Base-by-base conservation (phyloP, 2,113 vertebrate genomes). In the Takifugu bimaculatus region DNA sequence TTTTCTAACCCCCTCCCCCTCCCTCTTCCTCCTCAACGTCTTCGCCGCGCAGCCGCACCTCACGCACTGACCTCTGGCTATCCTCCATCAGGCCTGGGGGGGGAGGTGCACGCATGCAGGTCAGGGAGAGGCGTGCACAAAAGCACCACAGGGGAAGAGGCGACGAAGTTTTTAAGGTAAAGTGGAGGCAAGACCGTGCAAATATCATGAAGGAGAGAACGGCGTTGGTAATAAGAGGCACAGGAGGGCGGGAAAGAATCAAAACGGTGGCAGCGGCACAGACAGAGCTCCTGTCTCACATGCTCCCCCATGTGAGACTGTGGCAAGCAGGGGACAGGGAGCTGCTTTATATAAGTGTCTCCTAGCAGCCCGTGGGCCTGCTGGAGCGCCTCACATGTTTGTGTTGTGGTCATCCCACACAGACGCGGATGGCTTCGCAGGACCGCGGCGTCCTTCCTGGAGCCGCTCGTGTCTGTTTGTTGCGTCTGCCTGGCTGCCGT, bases 271-370 rank as follows among this genome's bases (percentile, higher is more conserved):
- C 64, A 54, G 68, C 49, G 52, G 70, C 60, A 63, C 26, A 48
- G 35, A 39, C 35, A 70, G 77, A 60, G 59, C 1, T 58, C 43
- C 63, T 28, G 67, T 77, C 69, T 88, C 87, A 85, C 85, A 85
- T 85, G 85, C 77, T 74, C 50, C 71, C 68, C 71, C 84, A 85
- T 83, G 82, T 83, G 77, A 85, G 77, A 69, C 26, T 45, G 64
- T 65, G 52, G 52, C 13, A 26, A 66, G 72, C 53, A 60, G 50
- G 4, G 45, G 45, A n/a, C 13, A n/a, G 45, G 57, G 74, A 74
- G 78, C 60, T 66, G 79, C 65, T 89, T 89, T 85, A 90, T 87
- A 77, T 85, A 86, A 89, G 85, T 77, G 72, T 82, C 75, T 86
- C 76, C 54, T 68, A 62, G 72, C 76, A 72, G 75, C 64, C 79